phyloP scores from a whole-genome alignment of 1,140 invertebrate genomes.

The Limonius californicus region DNA sequence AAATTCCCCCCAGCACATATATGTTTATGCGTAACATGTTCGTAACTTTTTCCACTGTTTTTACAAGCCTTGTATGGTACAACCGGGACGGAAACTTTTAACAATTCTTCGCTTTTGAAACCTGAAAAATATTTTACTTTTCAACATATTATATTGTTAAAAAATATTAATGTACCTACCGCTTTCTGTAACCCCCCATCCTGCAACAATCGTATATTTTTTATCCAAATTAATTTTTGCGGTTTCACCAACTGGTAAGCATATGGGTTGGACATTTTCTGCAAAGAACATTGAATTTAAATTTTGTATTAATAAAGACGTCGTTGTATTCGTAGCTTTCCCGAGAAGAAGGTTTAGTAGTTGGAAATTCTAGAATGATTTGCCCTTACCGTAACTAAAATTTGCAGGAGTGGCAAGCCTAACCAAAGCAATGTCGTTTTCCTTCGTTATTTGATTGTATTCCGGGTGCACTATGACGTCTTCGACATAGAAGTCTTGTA shows the following conservation, averaged over 20 bases:
- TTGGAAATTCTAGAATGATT: background rate
- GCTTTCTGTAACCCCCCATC: conserved; percentile 42
- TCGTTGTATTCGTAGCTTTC: too few relatives aligned
- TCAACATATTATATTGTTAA: background rate
- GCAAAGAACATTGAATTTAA: conserved; percentile 16
- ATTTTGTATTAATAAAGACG: background rate
- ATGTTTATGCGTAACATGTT: conserved; percentile 43
- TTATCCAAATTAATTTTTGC: conserved; percentile 27
- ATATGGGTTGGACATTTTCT: conserved; percentile 34
- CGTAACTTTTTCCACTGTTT: conserved; percentile 15
- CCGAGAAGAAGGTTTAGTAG: too few relatives aligned
- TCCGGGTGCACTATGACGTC: conserved; percentile 52
- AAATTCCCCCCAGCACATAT: conserved; percentile 26
- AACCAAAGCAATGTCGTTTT: conserved; percentile 63
- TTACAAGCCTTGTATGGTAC: conserved; percentile 20
- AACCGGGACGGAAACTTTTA: conserved; percentile 25
- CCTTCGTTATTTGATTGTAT: conserved; percentile 48
- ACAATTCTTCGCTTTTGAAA: conserved; percentile 21
- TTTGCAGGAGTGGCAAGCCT: conserved; percentile 46
- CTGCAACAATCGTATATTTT: conserved; percentile 31
- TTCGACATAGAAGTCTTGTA: conserved; percentile 56
- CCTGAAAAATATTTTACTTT: conserved; percentile 18
- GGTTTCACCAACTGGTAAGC: conserved; percentile 25
- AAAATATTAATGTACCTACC: conserved; percentile 21
- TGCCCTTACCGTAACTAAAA: conserved; percentile 24